These are phyloP conservation scores for Theretra japonica DNA, from an alignment of 2,888 invertebrate species.

Conservation along the genomic window DNA sequence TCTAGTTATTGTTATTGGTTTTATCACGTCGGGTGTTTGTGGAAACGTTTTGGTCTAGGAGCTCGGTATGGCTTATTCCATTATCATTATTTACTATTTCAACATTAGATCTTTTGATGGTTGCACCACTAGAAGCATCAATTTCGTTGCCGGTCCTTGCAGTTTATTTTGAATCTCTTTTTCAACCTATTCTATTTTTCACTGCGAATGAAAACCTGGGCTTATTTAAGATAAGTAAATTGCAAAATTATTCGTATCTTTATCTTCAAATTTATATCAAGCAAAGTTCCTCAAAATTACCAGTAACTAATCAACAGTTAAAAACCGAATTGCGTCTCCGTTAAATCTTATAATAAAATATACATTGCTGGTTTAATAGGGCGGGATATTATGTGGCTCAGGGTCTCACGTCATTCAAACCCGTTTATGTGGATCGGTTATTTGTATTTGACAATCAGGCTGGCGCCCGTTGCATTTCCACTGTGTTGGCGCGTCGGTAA, in stretches of 20 bases:
- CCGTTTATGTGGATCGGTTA: conserved; percentile 22
- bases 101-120: too few relatives aligned
- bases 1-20: conserved; percentile 24
- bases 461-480: conserved; percentile 22
- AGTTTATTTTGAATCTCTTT: too few relatives aligned
- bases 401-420: conserved; percentile 22
- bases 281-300: background rate
- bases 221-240: too few relatives aligned
- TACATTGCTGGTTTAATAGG: conserved; percentile 14
- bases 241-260: too few relatives aligned
- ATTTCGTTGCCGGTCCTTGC: too few relatives aligned
- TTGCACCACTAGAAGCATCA: too few relatives aligned
- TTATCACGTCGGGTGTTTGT: conserved; percentile 20
- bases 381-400: conserved; percentile 17
- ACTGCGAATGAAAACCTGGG: too few relatives aligned
- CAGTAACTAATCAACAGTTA: background rate
- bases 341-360: background rate
- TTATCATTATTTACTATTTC: too few relatives aligned
- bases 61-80: background rate
- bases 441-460: conserved; percentile 26
- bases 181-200: too few relatives aligned
- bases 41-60: conserved; percentile 9
- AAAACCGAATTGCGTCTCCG: background rate
- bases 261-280: background rate
- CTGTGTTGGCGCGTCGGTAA: conserved; percentile 10